phyloP scores from a whole-genome alignment of 2,888 invertebrate genomes.

The Limenitis camilla region DNA sequence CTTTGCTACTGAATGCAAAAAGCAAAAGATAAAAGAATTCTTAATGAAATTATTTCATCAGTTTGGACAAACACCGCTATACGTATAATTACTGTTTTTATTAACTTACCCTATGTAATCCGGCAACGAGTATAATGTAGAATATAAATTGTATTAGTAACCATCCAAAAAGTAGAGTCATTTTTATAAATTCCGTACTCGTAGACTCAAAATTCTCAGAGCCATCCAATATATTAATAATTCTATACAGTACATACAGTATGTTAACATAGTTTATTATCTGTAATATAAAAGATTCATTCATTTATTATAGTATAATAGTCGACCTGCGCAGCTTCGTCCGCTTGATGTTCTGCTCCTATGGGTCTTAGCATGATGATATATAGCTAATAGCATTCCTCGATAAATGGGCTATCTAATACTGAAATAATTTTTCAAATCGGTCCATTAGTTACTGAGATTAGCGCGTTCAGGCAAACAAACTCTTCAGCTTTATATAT shows the following conservation, averaged over 20 bases:
- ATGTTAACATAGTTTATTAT: background rate
- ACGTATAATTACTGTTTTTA: background rate
- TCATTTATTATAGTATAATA: no score
- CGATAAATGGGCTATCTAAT: no score
- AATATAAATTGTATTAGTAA: background rate
- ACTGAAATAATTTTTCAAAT: no score
- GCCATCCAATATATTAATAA: background rate
- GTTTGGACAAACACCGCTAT: background rate
- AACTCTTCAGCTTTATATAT: no score
- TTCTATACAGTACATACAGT: background rate
- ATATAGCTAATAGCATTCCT: no score
- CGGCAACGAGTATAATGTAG: background rate
- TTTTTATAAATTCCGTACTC: background rate
- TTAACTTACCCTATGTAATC: slow-evolving; percentile 1
- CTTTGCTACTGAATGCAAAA: no score
- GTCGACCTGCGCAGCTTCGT: no score
- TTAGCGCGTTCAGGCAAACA: no score
- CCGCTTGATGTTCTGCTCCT: no score
- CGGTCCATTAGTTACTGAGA: no score
- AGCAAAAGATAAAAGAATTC: no score
- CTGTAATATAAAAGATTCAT: background rate
- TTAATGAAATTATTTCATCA: background rate
- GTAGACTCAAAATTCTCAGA: background rate
- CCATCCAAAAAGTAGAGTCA: background rate
- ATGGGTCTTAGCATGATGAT: no score